Evolutionary conservation across 2,113 vertebrate genomes (phyloP), one percentile per base, ranked within the genome.

Genomic region (Macrotus californicus): DNA sequence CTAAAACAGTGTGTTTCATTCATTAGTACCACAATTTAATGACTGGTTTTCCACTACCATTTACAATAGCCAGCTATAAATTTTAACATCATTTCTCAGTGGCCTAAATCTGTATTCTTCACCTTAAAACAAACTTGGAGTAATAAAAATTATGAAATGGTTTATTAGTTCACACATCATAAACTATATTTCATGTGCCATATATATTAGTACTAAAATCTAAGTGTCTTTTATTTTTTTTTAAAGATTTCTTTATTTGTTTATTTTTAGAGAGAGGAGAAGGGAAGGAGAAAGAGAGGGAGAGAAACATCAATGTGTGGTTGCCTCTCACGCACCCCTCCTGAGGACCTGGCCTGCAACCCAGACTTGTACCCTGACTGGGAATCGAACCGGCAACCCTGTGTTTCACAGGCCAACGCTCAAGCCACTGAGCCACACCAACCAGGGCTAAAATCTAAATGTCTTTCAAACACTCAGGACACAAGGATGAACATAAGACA

Each of bases 1-100:
- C 92, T 95, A 93, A 96, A 98, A 96, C 92, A 98, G 46, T 96
- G 94, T 95, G 88, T 89, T 98, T 97, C 88, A 97, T 97, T 96
- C 90, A 89, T 94, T 93, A 94, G 29, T 66, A 95, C 75, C 94
- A 83, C 89, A 97, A 94, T 97, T 98, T 97, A 98, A 98, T 97
- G 96, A 98, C 91, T 93, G 81, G 91, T 94, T 98, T 98, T 97
- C 95, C 93, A 80, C 96, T 96, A 87, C 80, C 97, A 96, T 98
- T 97, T 96, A 88, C 31, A 97, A 92, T 93, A 97, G 83, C 59
- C 82, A 83, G 81, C 41, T 94, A 91, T 96, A 96, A 94, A 97
- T 97, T 95, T 97, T 97, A 97, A 94, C 84, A 61, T 21, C 3
- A 64, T 21, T 98, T 96, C 93, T 97, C 59, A 92, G 22, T 83